Percentiles rank a stretch among this genome's conserved stretches.
Evolutionary conservation across 1,140 invertebrate genomes (phyloP).

Genomic region (Lucilia sericata): DNA sequence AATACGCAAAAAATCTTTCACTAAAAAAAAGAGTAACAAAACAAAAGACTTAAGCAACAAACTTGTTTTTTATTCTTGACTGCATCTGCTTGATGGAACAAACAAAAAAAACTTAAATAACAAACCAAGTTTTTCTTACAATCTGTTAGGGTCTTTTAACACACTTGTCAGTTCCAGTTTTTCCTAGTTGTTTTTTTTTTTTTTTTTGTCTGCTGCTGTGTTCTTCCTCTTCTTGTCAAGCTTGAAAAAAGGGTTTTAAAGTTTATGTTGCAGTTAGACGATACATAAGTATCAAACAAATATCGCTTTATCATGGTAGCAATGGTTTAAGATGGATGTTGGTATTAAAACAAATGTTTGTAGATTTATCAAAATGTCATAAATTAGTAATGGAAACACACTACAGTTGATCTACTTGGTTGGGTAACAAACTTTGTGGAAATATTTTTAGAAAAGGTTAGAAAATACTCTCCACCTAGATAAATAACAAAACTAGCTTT

Average conservation of each 20-base stretch:
- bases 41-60: background rate
- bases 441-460: too few species aligned
- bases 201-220: background rate
- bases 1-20: too few species aligned
- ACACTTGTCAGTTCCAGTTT: constrained; percentile 23
- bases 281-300: background rate
- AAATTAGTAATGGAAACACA: background rate
- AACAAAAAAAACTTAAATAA: constrained; percentile 50
- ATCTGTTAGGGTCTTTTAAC: constrained; percentile 14
- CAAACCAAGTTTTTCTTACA: constrained; percentile 50
- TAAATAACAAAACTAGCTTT: too few species aligned
- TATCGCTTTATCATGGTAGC: background rate
- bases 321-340: background rate
- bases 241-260: background rate
- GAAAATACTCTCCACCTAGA: too few species aligned
- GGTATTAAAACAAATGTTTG: constrained; percentile 12
- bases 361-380: background rate
- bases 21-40: background rate
- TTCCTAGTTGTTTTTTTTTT: background rate
- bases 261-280: background rate
- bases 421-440: too few species aligned
- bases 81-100: too few species aligned
- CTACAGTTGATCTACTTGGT: too few species aligned
- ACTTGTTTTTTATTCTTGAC: background rate
- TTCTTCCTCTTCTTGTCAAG: background rate